Conservation (phyloP, 2,888 invertebrate genomes). For the Eupithecia subumbrata region DNA sequence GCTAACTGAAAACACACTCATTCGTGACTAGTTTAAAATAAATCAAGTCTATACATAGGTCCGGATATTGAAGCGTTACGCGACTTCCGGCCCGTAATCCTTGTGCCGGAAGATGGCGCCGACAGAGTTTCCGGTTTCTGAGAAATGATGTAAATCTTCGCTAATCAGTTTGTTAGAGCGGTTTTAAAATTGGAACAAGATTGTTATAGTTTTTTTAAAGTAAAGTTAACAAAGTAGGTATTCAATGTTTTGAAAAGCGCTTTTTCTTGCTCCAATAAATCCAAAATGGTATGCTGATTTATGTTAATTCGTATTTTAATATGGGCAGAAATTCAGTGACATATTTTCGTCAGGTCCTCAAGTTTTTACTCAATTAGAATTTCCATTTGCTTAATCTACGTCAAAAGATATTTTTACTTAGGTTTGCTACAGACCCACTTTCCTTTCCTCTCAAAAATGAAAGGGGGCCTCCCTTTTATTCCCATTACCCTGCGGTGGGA, state of each 20-base stretch:
- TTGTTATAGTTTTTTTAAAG: background rate
- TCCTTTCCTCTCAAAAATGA: too few species aligned
- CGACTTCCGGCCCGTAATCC: constrained; percentile 26
- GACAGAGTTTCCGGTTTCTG: constrained; percentile 21
- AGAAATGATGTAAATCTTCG: constrained; percentile 7
- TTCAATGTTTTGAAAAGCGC: background rate
- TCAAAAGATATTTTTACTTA: background rate
- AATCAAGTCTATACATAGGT: background rate
- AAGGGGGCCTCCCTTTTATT: too few species aligned
- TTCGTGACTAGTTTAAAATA: constrained; percentile 2
- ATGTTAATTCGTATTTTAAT: background rate
- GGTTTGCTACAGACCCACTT: too few species aligned
- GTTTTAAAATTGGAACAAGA: background rate
- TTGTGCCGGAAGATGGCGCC: constrained; percentile 23
- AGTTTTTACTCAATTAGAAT: background rate
- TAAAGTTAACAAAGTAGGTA: background rate
- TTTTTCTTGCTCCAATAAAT: background rate
- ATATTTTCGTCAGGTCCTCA: background rate
- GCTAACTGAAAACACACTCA: background rate
- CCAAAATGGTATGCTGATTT: background rate
- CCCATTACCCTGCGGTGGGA: too few species aligned
- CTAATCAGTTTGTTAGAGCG: background rate
- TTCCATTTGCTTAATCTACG: background rate
- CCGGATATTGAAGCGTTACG: constrained; percentile 28
- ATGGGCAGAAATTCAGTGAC: background rate